Conservation (phyloP, 2,113 vertebrate genomes). For the Otocyon megalotis region DNA sequence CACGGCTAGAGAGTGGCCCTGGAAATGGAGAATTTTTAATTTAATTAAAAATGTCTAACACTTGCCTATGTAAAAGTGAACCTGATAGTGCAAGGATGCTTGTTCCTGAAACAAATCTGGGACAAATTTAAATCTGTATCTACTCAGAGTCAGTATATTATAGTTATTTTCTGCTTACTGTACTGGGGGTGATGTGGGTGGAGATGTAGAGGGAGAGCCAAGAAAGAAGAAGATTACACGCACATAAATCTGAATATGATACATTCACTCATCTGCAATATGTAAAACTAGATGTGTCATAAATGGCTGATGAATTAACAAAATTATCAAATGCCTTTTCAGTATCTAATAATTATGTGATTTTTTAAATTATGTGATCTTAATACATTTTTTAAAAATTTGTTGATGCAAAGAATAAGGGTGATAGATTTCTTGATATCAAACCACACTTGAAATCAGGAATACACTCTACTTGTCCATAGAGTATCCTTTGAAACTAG, state of each 20-base stretch:
- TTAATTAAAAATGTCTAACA: constrained; percentile 48
- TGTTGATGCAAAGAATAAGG: constrained; percentile 12
- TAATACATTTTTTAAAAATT: constrained; percentile 28
- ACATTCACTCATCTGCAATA: not conserved
- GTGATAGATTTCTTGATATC: not conserved
- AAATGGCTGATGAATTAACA: not conserved
- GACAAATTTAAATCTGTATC: constrained; percentile 1
- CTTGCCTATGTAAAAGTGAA: not conserved
- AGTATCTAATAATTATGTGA: constrained; percentile 8
- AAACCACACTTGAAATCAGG: not conserved
- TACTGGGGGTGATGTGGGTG: not conserved
- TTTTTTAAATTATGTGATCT: constrained; percentile 32
- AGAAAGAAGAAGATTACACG: not conserved
- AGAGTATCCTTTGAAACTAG: not conserved
- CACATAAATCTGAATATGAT: not conserved
- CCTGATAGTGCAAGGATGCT: not conserved
- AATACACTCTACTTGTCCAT: not conserved
- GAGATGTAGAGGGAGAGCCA: not conserved
- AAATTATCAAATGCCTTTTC: not conserved
- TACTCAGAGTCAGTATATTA: not conserved
- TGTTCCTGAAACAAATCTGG: constrained; percentile 42
- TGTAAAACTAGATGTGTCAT: not conserved
- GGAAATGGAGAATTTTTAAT: constrained; percentile 1
- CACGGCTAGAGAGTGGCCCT: constrained; percentile 18
- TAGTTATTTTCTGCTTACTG: not conserved